These are phyloP conservation scores for Cheracebus regulus DNA, from an alignment of 2,797 vertebrate genomes.

Conservation along the genomic window DNA sequence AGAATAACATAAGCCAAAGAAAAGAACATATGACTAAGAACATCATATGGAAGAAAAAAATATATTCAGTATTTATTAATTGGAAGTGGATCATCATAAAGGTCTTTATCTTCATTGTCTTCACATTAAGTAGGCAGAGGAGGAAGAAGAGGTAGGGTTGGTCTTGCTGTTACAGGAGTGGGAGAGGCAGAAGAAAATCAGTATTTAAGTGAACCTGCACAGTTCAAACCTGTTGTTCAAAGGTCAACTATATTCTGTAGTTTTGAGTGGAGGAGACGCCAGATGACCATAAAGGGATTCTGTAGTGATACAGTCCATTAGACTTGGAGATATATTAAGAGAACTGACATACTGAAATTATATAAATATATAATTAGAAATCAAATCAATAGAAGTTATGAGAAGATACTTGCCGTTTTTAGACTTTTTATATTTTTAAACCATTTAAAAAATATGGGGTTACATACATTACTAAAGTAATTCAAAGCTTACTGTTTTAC, in stretches of 20 bases:
- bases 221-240: neutral
- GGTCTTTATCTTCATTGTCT: neutral
- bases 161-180: neutral
- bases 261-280: neutral
- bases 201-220: neutral
- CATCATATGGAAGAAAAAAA: neutral
- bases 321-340: neutral
- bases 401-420: neutral
- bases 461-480: constrained; percentile 7
- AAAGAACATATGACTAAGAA: neutral
- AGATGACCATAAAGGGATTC: neutral
- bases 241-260: neutral
- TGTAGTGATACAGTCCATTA: neutral
- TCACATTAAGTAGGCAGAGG: neutral
- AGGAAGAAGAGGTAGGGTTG: neutral
- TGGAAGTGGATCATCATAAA: neutral
- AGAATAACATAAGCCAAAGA: neutral
- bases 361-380: neutral
- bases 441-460: neutral
- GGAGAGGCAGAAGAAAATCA: neutral
- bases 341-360: neutral
- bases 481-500: neutral
- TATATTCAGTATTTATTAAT: neutral
- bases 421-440: neutral
- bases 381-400: neutral